Evolutionary conservation across 2,888 invertebrate species (phyloP).

Genomic region (Diabrotica balteata): DNA sequence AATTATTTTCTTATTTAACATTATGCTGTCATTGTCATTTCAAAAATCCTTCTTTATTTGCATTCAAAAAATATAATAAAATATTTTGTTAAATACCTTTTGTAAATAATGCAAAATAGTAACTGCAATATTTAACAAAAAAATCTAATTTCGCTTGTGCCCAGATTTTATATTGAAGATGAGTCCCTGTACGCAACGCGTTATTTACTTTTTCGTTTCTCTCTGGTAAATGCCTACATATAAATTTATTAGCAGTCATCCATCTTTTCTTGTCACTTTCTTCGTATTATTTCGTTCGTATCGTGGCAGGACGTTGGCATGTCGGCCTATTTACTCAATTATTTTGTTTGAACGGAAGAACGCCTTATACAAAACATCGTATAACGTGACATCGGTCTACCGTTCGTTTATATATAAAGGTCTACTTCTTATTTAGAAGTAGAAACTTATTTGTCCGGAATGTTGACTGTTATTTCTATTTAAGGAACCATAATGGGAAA

Average conservation of each 20-base stretch:
- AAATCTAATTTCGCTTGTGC: too few species aligned
- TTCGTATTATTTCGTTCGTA: neutral
- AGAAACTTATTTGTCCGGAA: neutral
- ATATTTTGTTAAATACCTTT: too few species aligned
- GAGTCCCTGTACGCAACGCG: too few species aligned
- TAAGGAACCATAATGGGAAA: neutral
- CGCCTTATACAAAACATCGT: neutral
- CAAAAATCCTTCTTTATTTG: too few species aligned
- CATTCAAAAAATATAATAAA: too few species aligned
- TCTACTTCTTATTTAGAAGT: slow-evolving; percentile 8
- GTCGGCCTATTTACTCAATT: slow-evolving; percentile 17
- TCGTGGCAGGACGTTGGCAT: neutral
- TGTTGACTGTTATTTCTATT: neutral
- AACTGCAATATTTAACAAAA: too few species aligned
- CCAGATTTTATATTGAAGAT: too few species aligned
- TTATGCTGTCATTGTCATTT: too few species aligned
- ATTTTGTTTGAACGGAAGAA: slow-evolving; percentile 10
- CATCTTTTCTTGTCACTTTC: slow-evolving; percentile 8
- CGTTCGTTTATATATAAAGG: neutral
- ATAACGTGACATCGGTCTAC: neutral
- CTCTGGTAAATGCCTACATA: too few species aligned
- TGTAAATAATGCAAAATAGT: too few species aligned
- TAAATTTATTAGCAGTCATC: neutral
- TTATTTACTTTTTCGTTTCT: too few species aligned
- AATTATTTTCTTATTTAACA: too few species aligned